Percentiles rank a stretch among this genome's conserved stretches.
Evolutionary conservation across 2,888 invertebrate genomes (phyloP).

Genomic region (Drosophila niveifrons): DNA sequence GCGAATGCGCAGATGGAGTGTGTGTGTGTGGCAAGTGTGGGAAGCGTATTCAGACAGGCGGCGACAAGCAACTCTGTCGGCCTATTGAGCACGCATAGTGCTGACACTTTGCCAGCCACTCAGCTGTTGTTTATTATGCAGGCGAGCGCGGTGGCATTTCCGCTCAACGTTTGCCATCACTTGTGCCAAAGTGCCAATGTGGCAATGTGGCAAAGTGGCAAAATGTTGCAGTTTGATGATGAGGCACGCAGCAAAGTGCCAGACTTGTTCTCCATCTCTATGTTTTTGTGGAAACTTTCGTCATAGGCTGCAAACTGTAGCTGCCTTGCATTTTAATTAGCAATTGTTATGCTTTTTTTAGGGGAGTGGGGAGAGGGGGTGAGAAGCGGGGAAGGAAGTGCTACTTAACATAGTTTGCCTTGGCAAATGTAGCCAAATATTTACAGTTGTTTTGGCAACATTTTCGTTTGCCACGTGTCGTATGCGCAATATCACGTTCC

Average conservation of each 20-base stretch:
- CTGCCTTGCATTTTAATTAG: conserved; percentile 78
- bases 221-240: conserved; percentile 48
- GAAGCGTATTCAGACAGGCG: background rate
- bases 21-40: background rate
- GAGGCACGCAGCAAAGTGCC: conserved; percentile 46
- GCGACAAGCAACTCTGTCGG: conserved; percentile 35
- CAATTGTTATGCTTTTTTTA: conserved; percentile 36
- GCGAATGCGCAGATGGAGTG: background rate
- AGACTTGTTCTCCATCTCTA: background rate
- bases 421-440: conserved; percentile 66
- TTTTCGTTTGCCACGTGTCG: conserved; percentile 44
- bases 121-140: conserved; percentile 57
- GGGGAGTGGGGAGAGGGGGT: background rate
- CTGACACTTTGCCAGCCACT: conserved; percentile 52
- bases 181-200: conserved; percentile 52
- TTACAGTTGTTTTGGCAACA: conserved; percentile 66
- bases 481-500: conserved; percentile 65
- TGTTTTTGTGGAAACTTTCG: conserved; percentile 49
- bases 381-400: background rate
- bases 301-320: conserved; percentile 42
- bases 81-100: conserved; percentile 74
- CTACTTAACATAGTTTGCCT: conserved; percentile 71
- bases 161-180: conserved; percentile 9
- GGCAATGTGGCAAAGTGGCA: conserved; percentile 31
- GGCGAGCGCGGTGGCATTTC: conserved; percentile 34